These are phyloP conservation scores for Ceratoteleas bidentatus DNA, from an alignment of 1,140 invertebrate species.

Conservation along the genomic window DNA sequence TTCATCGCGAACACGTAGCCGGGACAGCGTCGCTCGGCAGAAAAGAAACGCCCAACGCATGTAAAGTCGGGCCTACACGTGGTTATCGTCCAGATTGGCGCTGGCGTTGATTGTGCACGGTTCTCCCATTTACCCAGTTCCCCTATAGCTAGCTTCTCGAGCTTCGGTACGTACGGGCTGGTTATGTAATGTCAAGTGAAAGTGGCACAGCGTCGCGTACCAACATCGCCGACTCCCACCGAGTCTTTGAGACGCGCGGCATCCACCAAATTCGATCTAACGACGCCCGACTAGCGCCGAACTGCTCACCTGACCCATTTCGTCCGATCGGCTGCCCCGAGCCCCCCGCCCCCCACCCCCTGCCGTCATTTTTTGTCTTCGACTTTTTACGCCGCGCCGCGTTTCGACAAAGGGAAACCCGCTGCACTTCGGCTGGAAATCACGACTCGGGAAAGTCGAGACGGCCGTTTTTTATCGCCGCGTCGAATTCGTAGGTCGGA, in stretches of 20 bases:
- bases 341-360: too few species aligned
- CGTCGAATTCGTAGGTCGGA: conserved; percentile 13
- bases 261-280: conserved; percentile 68
- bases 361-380: not conserved
- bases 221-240: conserved; percentile 67
- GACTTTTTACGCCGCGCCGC: conserved; percentile 27
- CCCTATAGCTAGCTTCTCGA: conserved; percentile 67
- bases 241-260: conserved; percentile 51
- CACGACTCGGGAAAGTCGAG: conserved; percentile 3
- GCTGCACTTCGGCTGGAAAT: conserved; percentile 5
- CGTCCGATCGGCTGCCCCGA: not conserved
- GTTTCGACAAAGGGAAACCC: conserved; percentile 5
- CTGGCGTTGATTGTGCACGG: conserved; percentile 75
- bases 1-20: not conserved
- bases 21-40: conserved; percentile 23
- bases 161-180: conserved; percentile 65
- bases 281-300: conserved; percentile 25
- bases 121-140: conserved; percentile 81
- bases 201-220: conserved; percentile 78
- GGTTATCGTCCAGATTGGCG: conserved; percentile 64
- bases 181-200: conserved; percentile 81
- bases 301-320: conserved; percentile 19
- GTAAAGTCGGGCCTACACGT: conserved; percentile 54
- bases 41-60: conserved; percentile 54
- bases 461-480: not conserved